Conservation (phyloP, 1,140 invertebrate species). For the Phocides pigmalion region DNA sequence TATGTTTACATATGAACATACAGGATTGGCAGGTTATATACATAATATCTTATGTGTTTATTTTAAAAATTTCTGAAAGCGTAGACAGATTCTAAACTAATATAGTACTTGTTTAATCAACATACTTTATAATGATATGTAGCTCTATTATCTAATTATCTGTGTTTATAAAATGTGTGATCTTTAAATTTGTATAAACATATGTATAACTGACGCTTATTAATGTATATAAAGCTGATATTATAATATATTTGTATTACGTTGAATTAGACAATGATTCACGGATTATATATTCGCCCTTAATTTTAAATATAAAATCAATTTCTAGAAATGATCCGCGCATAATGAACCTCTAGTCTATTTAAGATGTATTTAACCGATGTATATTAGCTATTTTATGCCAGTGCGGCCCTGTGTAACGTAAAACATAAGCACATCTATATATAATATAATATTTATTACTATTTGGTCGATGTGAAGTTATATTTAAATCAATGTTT, state of each 20-base stretch:
- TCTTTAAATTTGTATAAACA: neutral
- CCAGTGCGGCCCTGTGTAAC: too few species aligned
- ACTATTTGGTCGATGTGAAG: too few species aligned
- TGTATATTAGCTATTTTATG: too few species aligned
- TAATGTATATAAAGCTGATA: constrained; percentile 7
- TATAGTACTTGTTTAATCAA: constrained; percentile 12
- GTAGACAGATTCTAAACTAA: constrained; percentile 24
- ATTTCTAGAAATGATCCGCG: neutral
- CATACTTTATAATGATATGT: neutral
- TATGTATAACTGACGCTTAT: constrained; percentile 1
- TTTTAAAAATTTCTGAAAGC: constrained; percentile 5
- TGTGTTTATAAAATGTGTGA: neutral
- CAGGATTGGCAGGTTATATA: neutral
- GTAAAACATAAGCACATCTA: too few species aligned
- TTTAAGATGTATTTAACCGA: neutral
- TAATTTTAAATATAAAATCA: neutral
- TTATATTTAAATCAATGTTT: too few species aligned
- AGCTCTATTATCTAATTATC: constrained; percentile 7
- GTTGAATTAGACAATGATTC: neutral
- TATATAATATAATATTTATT: too few species aligned
- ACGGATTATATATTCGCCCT: neutral
- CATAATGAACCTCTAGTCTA: constrained; percentile 6
- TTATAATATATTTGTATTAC: neutral
- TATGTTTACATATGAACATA: neutral
- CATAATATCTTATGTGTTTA: constrained; percentile 3